A percentile compares a stretch with the other conserved stretches of the same genome.
These are phyloP conservation scores for Dendronephthya gigantea DNA, from an alignment of 64 coral and sea anemone genomes.

Conservation along the genomic window DNA sequence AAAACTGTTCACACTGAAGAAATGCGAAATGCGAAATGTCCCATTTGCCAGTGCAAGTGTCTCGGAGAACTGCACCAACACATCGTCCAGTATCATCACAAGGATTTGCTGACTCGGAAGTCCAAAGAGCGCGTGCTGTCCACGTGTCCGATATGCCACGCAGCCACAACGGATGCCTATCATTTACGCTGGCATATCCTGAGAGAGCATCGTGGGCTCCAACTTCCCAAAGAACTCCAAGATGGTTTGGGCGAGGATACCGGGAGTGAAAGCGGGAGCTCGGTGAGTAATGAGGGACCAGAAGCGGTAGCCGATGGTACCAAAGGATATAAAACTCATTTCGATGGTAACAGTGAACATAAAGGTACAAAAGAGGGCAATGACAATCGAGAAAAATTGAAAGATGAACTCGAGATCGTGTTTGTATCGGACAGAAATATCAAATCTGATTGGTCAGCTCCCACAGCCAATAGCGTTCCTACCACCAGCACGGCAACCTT, in stretches of 20 bases:
- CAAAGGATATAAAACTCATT: background rate
- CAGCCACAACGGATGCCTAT: background rate
- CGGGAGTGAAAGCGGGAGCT: background rate
- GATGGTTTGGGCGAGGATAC: background rate
- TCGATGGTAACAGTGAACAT: background rate
- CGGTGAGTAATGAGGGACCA: background rate
- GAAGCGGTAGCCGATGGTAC: background rate
- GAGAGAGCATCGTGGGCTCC: background rate
- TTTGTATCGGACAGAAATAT: background rate
- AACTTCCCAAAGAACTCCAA: background rate
- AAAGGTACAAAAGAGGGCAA: background rate
- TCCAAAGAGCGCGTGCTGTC: background rate
- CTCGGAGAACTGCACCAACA: background rate
- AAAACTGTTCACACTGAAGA: background rate
- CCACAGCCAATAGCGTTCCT: too few species aligned
- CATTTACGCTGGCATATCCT: constrained; percentile 9
- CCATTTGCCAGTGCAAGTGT: constrained; percentile 6
- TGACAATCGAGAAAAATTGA: background rate
- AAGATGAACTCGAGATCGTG: background rate
- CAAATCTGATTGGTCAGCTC: background rate
- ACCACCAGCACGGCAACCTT: background rate
- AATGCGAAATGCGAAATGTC: background rate
- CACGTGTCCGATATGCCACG: background rate
- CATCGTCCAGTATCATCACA: background rate
- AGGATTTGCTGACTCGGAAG: background rate